Percentiles rank a stretch among this genome's conserved stretches.
These are phyloP conservation scores for Orchesella cincta DNA, from an alignment of 1,140 invertebrate genomes.

Conservation along the genomic window DNA sequence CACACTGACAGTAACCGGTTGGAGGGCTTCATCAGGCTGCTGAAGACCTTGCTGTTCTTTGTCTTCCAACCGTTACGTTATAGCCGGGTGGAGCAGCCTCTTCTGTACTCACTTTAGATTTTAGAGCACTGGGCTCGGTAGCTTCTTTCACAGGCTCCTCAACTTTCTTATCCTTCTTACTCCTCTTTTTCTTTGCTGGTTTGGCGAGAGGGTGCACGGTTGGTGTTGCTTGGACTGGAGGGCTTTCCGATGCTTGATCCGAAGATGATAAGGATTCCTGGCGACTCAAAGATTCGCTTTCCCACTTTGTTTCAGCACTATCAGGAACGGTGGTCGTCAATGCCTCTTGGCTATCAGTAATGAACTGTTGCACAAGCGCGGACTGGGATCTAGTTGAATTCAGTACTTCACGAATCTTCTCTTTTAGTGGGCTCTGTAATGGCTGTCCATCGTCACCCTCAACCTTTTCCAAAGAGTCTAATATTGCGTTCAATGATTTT, in stretches of 20 bases:
- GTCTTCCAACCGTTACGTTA: neutral
- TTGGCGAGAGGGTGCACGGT: neutral
- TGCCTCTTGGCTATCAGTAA: neutral
- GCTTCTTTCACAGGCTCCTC: conserved; percentile 57
- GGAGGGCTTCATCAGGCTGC: neutral
- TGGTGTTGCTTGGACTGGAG: neutral
- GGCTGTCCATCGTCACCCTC: conserved; percentile 14
- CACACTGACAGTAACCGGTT: conserved; percentile 32
- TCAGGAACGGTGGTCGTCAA: neutral
- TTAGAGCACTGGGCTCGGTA: too few species aligned
- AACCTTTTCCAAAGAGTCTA: neutral
- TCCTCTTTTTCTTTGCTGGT: conserved; percentile 57
- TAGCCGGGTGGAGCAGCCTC: neutral
- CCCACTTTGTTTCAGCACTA: conserved; percentile 15
- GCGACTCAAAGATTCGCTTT: neutral
- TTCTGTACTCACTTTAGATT: neutral
- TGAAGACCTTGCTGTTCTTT: neutral
- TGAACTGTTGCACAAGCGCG: conserved; percentile 15
- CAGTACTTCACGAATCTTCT: conserved; percentile 15
- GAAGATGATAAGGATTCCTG: conserved; percentile 7
- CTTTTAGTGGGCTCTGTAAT: conserved; percentile 5
- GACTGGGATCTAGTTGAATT: neutral
- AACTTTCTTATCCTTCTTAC: conserved; percentile 60
- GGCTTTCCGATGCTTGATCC: neutral
- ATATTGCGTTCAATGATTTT: neutral